Base-by-base conservation (phyloP, 2,113 vertebrate genomes). In the Phalacrocorax brasilianus region DNA sequence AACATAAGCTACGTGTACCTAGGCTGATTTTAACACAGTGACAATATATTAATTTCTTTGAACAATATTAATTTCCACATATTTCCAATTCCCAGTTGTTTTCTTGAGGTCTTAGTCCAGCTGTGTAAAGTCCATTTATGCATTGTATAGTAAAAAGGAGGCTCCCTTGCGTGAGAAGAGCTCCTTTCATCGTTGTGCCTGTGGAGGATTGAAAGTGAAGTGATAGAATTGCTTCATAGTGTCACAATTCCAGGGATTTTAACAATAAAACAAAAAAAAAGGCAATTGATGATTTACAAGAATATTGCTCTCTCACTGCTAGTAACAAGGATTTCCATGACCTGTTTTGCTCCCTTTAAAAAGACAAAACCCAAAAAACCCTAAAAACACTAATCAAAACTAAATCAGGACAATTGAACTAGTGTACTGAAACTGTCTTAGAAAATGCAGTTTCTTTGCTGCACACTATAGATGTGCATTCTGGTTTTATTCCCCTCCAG, bases 401-500 rank as follows among this genome's bases (percentile, higher is more conserved):
- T 67, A 79, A 77, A 30, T 42, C 45, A 94, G 78, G 77, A 96
- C 91, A 96, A 93, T 88, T 84, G 92, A 93, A 88, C 38, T 75
- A 71, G 49, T 61, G 18, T 90, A 53, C 42, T 79, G 62, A 87
- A 91, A 66, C 52, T 42, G 66, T 77, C 52, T 81, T n/a, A 85
- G 77, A 88, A 95, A 93, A 86, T 81, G 53, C 56, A 66, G 32
- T 63, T 92, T 79, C 55, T 91, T 95, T 92, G 18, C 89, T 84
- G 58, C 52, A 91, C n/a, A n/a, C 49, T 91, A 26, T 52, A 92
- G 56, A 86, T 71, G 61, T 83, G 50, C 86, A 89, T 94, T 96
- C 91, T 97, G 81, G 38, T 95, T 96, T 94, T 92, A 93, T 95
- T 92, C 85, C 96, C 97, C 94, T 95, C 90, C 96, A 89, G 97